Evolutionary conservation across 2,113 vertebrate genomes (phyloP), one percentile per base, ranked within the genome.

Genomic region (Xyrauchen texanus): DNA sequence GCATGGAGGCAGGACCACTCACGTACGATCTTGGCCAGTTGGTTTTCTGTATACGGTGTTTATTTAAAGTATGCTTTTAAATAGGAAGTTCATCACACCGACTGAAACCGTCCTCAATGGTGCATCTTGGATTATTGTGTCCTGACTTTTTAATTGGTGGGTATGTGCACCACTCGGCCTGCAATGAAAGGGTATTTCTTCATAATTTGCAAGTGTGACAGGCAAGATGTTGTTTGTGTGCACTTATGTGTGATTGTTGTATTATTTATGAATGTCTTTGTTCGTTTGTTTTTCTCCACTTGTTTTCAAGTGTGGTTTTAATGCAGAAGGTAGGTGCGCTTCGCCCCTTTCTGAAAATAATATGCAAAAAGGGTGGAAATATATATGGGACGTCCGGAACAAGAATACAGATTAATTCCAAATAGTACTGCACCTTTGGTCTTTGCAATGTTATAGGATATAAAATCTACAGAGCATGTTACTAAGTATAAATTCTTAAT

Each of bases 191-290:
- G 21, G 3, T 3, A 34, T 34, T 34, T 34, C 3, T 34, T 34
- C 21, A 34, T 34, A 16, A 34, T 2, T 3, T 12, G 57, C 42
- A 46, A n/a, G 60, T 44, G 57, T 6, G 42, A 15, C 4, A n/a
- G 21, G 21, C 57, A 13, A 34, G 42, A 46, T 16, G 8, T 71
- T 80, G 49, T 70, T 7, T 83, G 71, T 85, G 58, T 70, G 51
- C 62, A 16, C 58, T 69, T 68, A n/a, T 86, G 71, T 83, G 75
- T 67, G 72, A 61, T 51, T 84, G 62, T 47, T 65, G 82, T 78
- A 76, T 87, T 85, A 87, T 89, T 87, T 88, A 86, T 86, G 15
- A 21, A 15, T 55, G 46, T 82, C 70, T 70, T 75, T 34, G 21
- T 49, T 74, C 63, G 4, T 63, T 55, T 44, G 11, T 72, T 42